phyloP scores from a whole-genome alignment of 2,888 invertebrate genomes.

The Machimus atricapillus region DNA sequence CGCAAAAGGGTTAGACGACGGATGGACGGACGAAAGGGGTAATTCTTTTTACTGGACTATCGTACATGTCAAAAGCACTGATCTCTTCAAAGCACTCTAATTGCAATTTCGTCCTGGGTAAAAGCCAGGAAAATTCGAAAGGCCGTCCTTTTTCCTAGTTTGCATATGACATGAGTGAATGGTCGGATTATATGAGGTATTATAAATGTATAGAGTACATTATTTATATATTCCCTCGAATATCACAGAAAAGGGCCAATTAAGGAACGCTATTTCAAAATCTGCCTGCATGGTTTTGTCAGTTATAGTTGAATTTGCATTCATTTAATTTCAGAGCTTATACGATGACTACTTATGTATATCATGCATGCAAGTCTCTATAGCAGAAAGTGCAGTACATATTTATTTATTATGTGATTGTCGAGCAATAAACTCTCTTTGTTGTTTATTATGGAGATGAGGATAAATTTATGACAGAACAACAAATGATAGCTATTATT shows the following conservation, averaged over 20 bases:
- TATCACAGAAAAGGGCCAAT: not conserved
- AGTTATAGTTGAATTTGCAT: not conserved
- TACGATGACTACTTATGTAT: not conserved
- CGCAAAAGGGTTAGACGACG: not conserved
- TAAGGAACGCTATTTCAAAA: not conserved
- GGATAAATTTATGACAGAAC: not conserved
- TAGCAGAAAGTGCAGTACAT: not conserved
- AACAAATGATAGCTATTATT: too few species aligned
- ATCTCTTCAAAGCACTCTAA: not conserved
- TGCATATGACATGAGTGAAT: not conserved
- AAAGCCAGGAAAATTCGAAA: not conserved
- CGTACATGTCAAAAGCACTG: not conserved
- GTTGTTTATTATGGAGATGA: not conserved
- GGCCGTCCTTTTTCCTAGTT: not conserved
- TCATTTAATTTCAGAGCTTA: not conserved
- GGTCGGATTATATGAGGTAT: not conserved
- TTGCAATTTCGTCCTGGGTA: not conserved
- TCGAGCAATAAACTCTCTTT: not conserved
- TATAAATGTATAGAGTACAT: not conserved
- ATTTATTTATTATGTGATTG: not conserved
- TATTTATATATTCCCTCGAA: not conserved
- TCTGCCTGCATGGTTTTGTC: not conserved
- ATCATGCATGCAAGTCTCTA: not conserved
- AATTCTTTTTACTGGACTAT: not conserved
- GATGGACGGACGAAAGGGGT: not conserved